Conservation (phyloP, 1,140 invertebrate species). For the Schlechtendalia chinensis region DNA sequence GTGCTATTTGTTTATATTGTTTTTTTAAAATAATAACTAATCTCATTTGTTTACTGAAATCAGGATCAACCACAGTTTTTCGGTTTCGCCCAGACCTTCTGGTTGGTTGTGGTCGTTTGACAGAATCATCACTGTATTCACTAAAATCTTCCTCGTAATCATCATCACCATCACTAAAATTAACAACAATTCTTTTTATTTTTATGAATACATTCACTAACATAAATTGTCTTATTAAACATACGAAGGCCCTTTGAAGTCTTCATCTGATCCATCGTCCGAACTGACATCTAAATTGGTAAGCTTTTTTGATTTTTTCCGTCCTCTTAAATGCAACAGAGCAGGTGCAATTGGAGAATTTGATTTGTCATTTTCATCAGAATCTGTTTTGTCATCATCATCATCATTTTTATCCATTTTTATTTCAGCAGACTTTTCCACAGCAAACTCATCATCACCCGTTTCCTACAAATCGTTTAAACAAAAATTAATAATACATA, state of each 20-base stretch:
- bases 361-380: slow-evolving; percentile 56
- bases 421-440: slow-evolving; percentile 54
- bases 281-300: slow-evolving; percentile 77
- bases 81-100: slow-evolving; percentile 62
- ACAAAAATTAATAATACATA: neutral
- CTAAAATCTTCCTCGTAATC: slow-evolving; percentile 47
- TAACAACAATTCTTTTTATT: neutral
- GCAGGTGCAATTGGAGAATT: slow-evolving; percentile 45
- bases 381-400: slow-evolving; percentile 59
- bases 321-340: slow-evolving; percentile 14
- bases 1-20: neutral
- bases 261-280: slow-evolving; percentile 80
- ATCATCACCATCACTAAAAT: slow-evolving; percentile 39
- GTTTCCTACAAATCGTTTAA: slow-evolving; percentile 33
- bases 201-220: neutral
- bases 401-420: slow-evolving; percentile 57
- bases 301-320: slow-evolving; percentile 53
- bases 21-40: neutral
- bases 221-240: neutral
- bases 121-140: slow-evolving; percentile 53
- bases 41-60: slow-evolving; percentile 60
- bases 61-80: slow-evolving; percentile 61
- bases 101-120: slow-evolving; percentile 57
- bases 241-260: slow-evolving; percentile 72
- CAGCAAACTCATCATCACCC: slow-evolving; percentile 26